Evolutionary conservation across 1,140 invertebrate genomes (phyloP).

Genomic region (Euborellia annulipes): DNA sequence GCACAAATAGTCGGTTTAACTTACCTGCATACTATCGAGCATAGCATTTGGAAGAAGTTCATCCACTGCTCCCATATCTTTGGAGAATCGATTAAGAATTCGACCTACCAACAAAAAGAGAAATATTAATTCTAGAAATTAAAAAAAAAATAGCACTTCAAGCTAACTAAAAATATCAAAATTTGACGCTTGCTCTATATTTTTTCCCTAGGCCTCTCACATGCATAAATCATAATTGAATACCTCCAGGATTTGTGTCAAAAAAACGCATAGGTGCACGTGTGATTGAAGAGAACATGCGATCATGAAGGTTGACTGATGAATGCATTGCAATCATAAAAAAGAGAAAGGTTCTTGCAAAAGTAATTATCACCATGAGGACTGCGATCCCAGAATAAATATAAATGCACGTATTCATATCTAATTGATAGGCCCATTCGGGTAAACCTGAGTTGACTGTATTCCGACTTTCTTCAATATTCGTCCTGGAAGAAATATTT

Average conservation of each 20-base stretch:
- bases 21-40: constrained; percentile 47
- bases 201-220: too few species aligned
- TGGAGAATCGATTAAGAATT: constrained; percentile 65
- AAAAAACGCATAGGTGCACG: constrained; percentile 68
- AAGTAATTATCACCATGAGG: constrained; percentile 38
- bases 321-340: constrained; percentile 52
- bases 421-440: not conserved
- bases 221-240: too few species aligned
- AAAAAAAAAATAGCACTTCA: too few species aligned
- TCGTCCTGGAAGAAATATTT: constrained; percentile 14
- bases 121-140: constrained; percentile 3
- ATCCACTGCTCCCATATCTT: constrained; percentile 75
- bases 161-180: too few species aligned
- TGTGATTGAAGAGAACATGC: constrained; percentile 61
- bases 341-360: constrained; percentile 42
- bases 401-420: constrained; percentile 13
- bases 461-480: constrained; percentile 15
- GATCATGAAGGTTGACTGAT: constrained; percentile 55
- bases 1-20: constrained; percentile 9
- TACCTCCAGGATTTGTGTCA: constrained; percentile 53
- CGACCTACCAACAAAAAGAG: too few species aligned
- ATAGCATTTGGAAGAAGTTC: constrained; percentile 61
- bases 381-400: constrained; percentile 18
- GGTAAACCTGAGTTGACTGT: constrained; percentile 3
- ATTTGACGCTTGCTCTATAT: too few species aligned